phyloP scores from a whole-genome alignment of 2,113 vertebrate species.

The Tricholaema leucomelas region DNA sequence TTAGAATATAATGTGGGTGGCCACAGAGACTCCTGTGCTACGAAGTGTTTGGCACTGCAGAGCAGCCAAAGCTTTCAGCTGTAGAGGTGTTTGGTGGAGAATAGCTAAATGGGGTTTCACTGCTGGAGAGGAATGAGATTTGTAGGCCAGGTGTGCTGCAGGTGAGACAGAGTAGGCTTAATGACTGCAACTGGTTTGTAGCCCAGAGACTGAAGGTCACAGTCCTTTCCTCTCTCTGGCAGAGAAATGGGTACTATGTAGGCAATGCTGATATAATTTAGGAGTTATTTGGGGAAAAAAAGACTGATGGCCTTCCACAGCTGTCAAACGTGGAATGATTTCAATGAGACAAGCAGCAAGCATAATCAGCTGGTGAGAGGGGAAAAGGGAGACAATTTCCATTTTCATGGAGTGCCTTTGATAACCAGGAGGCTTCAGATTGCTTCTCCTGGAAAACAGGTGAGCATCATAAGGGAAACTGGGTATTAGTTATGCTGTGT shows the following conservation, averaged over 20 bases:
- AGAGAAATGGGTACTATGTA: not conserved
- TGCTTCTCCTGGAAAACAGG: conserved; percentile 5
- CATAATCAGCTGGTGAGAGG: not conserved
- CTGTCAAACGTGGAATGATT: not conserved
- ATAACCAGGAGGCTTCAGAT: not conserved
- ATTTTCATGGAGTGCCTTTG: not conserved
- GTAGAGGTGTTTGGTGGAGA: not conserved
- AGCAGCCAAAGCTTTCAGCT: not conserved
- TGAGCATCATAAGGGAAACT: not conserved
- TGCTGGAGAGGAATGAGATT: not conserved
- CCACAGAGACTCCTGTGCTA: not conserved
- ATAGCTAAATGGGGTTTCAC: not conserved
- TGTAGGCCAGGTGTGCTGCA: not conserved
- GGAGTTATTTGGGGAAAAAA: not conserved
- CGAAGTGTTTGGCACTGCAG: not conserved
- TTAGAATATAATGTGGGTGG: conserved; percentile 34
- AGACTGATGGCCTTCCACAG: not conserved
- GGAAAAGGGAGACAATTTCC: not conserved
- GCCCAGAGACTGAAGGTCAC: not conserved
- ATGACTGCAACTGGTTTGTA: not conserved
- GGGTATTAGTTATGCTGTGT: not conserved
- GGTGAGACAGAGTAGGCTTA: not conserved
- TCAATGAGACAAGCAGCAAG: not conserved
- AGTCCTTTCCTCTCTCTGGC: not conserved
- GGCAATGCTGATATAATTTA: not conserved